Conservation (phyloP, 2,888 invertebrate species). For the Rosalia funebris region DNA sequence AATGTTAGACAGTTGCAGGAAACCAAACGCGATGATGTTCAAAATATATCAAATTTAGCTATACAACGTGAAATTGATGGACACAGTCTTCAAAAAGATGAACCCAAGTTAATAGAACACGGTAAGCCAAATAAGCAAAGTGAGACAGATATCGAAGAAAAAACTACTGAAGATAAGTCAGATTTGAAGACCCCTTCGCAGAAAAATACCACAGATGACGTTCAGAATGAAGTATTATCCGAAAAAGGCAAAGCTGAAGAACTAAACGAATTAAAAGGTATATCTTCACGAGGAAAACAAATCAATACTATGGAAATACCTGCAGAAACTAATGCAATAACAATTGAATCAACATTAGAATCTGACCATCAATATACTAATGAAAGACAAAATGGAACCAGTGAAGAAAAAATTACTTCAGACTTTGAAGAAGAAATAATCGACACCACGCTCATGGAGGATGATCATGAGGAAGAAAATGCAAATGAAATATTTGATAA, state of each 20-base stretch:
- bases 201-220: background rate
- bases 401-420: too few species aligned
- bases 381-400: too few species aligned
- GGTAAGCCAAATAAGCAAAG: background rate
- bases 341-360: slow-evolving; percentile 8
- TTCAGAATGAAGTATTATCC: background rate
- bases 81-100: too few species aligned
- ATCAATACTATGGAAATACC: background rate
- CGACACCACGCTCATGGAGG: slow-evolving; percentile 1
- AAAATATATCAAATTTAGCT: background rate
- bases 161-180: background rate
- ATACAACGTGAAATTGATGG: background rate
- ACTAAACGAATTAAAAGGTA: background rate
- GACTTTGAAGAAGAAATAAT: slow-evolving; percentile 21
- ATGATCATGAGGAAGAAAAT: slow-evolving; percentile 23
- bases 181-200: background rate
- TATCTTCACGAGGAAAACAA: background rate
- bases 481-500: slow-evolving; percentile 42
- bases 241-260: background rate
- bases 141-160: background rate
- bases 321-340: background rate
- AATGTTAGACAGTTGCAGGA: slow-evolving; percentile 32
- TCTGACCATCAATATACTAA: slow-evolving; percentile 1
- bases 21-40: slow-evolving; percentile 22
- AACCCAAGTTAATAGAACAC: background rate